phyloP scores from a whole-genome alignment of 2,797 vertebrate species.

The Moxostoma hubbsi region DNA sequence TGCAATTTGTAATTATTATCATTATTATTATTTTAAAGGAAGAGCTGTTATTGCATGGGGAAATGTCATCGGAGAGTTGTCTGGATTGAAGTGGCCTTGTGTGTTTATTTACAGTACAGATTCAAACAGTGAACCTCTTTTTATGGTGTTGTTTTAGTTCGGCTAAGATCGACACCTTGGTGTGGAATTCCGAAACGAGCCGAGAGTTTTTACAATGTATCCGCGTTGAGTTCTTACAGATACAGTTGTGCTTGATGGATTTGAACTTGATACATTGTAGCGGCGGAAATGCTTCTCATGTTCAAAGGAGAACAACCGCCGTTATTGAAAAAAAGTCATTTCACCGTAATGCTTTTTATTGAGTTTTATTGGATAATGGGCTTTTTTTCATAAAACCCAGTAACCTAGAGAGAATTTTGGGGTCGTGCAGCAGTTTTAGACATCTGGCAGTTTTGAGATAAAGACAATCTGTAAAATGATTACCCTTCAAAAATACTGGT shows the following conservation, averaged over 20 bases:
- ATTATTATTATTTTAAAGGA: not conserved
- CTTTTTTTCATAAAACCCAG: not conserved
- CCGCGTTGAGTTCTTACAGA: not conserved
- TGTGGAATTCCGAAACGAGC: conserved; percentile 45
- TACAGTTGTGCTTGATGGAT: not conserved
- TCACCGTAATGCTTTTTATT: too few relatives aligned
- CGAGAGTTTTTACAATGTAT: conserved; percentile 33
- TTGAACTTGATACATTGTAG: conserved; percentile 11
- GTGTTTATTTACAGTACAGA: conserved; percentile 33
- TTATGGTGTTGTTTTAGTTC: conserved; percentile 29
- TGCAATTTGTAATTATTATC: not conserved
- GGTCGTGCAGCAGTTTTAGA: not conserved
- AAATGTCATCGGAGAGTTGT: not conserved
- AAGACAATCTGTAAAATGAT: not conserved
- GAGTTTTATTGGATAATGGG: too few relatives aligned
- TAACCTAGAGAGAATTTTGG: not conserved
- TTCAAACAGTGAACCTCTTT: conserved; percentile 5
- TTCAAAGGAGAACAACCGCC: not conserved
- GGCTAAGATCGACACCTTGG: conserved; percentile 30
- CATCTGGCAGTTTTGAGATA: not conserved
- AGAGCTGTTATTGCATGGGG: not conserved
- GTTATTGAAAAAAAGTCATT: conserved; percentile 17
- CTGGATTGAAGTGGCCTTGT: not conserved
- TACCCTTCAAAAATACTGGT: not conserved
- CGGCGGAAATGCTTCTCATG: conserved; percentile 4